Base-by-base conservation (phyloP, 2,113 vertebrate genomes). In the Hippocampus zosterae region DNA sequence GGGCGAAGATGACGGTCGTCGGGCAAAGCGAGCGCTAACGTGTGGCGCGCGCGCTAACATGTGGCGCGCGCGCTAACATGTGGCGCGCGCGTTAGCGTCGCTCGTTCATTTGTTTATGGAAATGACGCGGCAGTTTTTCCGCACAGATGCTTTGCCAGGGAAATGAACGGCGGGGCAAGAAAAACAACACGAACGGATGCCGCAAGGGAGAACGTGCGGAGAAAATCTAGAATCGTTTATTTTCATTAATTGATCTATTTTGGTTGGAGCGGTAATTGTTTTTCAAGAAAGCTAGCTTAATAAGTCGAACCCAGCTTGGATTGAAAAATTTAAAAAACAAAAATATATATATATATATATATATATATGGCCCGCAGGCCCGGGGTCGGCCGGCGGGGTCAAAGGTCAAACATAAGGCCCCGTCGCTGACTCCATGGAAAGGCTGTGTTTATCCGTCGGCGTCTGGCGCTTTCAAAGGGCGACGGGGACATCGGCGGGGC, bases 391-490 rank as follows among this genome's bases (percentile, higher is more conserved):
- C 71, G 29, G 40, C 44, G 70, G 66, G 86, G 81, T 88, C 84
- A 86, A 67, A 82, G 87, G 83, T 55, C 87, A 70, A 48, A 62
- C 18, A 46, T 37, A 68, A 44, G 29, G 29, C 29, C 29, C 29
- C 29, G 29, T 33, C 68, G 27, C 64, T 76, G 83, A 88, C 84
- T 81, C 85, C 78, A 84, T 88, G 79, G 88, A 88, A 88, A 84
- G 80, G 87, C 83, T 62, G 79, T 82, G 81, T 90, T 88, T 88
- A 85, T 90, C 88, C 85, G 83, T 85, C 84, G 82, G 57, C 73
- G 85, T 87, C 85, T 53, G 77, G 72, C 70, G 77, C 65, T 84
- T 84, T 81, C 84, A 88, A 87, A 88, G 84, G 80, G 76, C 72
- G 77, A 84, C 68, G 83, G 84, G 67, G 74, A 75, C 70, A 60